A percentile compares a stretch with the other conserved stretches of the same genome.
These are phyloP conservation scores for Malthinus flaveolus DNA, from an alignment of 2,888 invertebrate species.

Conservation along the genomic window DNA sequence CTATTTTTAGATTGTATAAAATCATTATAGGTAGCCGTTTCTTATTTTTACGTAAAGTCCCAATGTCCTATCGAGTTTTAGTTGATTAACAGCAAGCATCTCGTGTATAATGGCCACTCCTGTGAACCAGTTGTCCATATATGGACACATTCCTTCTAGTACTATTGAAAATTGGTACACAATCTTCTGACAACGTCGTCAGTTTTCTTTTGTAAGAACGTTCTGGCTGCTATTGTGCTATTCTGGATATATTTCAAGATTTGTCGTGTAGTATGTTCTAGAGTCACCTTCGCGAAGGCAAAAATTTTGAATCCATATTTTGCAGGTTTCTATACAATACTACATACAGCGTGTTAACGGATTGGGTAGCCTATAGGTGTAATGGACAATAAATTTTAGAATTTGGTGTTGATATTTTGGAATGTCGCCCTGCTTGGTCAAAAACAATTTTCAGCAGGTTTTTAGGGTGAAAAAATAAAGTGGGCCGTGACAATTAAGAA, in stretches of 20 bases:
- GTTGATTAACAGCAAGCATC: conserved; percentile 17
- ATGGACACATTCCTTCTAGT: conserved; percentile 12
- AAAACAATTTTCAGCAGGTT: too few species aligned
- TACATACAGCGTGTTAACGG: too few species aligned
- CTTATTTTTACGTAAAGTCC: conserved; percentile 34
- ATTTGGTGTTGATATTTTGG: too few species aligned
- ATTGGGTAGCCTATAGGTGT: too few species aligned
- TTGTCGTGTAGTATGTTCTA: conserved; percentile 20
- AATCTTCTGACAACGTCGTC: conserved; percentile 12
- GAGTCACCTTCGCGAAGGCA: conserved; percentile 24
- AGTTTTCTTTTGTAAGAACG: conserved; percentile 12
- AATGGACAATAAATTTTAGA: too few species aligned
- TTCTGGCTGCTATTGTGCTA: conserved; percentile 19
- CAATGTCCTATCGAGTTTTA: conserved; percentile 32
- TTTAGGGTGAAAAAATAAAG: too few species aligned
- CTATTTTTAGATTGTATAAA: conserved; percentile 19
- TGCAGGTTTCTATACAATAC: too few species aligned
- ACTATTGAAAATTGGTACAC: conserved; percentile 5
- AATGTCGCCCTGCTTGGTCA: too few species aligned
- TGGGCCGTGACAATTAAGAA: too few species aligned
- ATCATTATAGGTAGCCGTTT: conserved; percentile 25
- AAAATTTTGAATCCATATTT: conserved; percentile 23
- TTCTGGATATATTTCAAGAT: conserved; percentile 25
- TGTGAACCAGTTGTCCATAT: conserved; percentile 23
- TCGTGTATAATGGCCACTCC: conserved; percentile 19